phyloP scores from a whole-genome alignment of 92 coral and sea anemone genomes.

The Parazoanthus darwini region DNA sequence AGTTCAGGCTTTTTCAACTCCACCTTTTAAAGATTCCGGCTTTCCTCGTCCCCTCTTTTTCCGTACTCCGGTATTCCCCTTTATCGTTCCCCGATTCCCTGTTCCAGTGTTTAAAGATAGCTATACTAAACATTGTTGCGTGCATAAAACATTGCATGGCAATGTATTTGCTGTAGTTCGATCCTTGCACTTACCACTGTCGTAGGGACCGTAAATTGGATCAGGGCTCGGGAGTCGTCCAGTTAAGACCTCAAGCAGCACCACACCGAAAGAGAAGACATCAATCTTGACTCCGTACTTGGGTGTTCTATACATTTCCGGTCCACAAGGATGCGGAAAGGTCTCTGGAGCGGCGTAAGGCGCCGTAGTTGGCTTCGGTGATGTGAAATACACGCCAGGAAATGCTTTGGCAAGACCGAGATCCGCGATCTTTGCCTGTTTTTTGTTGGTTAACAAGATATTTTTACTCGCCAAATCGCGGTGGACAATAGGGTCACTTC shows the following conservation, averaged over 20 bases:
- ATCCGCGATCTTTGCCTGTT: constrained; percentile 59
- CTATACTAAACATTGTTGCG: too few species aligned
- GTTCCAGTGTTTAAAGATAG: too few species aligned
- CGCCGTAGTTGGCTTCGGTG: constrained; percentile 52
- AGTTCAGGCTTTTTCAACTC: too few species aligned
- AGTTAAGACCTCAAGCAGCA: constrained; percentile 48
- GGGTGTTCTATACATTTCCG: neutral
- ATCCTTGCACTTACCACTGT: constrained; percentile 14
- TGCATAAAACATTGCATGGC: too few species aligned
- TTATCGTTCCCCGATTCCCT: too few species aligned
- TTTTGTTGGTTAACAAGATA: constrained; percentile 48
- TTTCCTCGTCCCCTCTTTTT: too few species aligned
- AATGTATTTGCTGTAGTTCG: too few species aligned
- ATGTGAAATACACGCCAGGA: constrained; percentile 23
- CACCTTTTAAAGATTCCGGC: too few species aligned
- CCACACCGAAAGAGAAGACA: constrained; percentile 61
- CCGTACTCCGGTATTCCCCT: too few species aligned
- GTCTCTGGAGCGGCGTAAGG: constrained; percentile 61
- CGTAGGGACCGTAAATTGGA: constrained; percentile 42
- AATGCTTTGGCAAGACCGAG: constrained; percentile 58
- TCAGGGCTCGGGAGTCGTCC: constrained; percentile 49
- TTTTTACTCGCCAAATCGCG: constrained; percentile 56
- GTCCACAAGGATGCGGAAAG: constrained; percentile 32
- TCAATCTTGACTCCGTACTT: constrained; percentile 57
- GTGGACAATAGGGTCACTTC: constrained; percentile 43